Base-by-base conservation (phyloP, 2,797 vertebrate genomes). In the Argentina silus region DNA sequence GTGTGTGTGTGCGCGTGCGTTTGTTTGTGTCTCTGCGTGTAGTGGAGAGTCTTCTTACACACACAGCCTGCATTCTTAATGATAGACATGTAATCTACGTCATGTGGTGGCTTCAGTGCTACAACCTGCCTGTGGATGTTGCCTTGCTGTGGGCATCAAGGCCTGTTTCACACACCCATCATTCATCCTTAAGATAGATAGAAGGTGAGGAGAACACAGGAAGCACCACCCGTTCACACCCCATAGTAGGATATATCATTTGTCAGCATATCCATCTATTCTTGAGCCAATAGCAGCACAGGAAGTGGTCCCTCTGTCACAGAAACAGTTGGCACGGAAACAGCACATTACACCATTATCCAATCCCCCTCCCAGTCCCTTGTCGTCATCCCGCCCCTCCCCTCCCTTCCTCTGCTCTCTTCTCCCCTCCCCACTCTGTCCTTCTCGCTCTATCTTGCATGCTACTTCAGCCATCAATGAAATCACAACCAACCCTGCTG, bases 301-400 rank as follows among this genome's bases (percentile, higher is more conserved):
- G 89, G 91, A 92, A 92, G 89, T 87, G 86, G 88, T 84, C 89
- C 84, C 87, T 90, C 92, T 93, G 90, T 93, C 90, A 92, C 91
- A 91, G 91, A 89, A 90, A 92, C 91, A 92, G 92, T 94, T 95
- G 93, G 93, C 94, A 94, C 91, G 88, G 93, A 93, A 93, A 94
- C 93, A 91, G 89, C 90, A 90, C 91, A 92, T 92, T 93, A 93
- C 89, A 92, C 91, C 91, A 90, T 90, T 86, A 84, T 89, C 87
- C 91, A 91, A 87, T 82, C 89, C 86, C 87, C 89, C 93, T 90
- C 89, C 91, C 86, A 84, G 85, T 90, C 83, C 80, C 88, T 83
- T 93, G 90, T 91, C 91, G 90, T 92, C 92, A 93, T 91, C 78
- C 73, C 82, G 84, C 76, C 81, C 86, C 81, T 89, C 83, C 87